Evolutionary conservation across 2,888 invertebrate genomes (phyloP), one percentile per base, ranked within the genome.

Genomic region (Pachycephus smyrnensis): DNA sequence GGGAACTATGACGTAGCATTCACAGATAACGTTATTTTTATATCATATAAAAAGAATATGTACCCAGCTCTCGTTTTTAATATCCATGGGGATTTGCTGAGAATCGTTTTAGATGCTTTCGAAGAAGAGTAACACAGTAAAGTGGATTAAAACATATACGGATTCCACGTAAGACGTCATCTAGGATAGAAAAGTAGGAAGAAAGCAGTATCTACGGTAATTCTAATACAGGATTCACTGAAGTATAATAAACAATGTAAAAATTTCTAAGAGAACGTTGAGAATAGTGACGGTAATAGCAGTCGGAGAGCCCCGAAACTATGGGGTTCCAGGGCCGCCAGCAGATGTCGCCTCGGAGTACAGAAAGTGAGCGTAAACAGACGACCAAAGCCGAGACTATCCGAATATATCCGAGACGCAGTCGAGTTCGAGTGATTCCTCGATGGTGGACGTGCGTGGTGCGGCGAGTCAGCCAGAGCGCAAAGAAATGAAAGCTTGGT

Each of bases 381-480:
- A 33, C 82, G 83, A 81, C 40, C 12, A 4, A 11, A 12, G 40
- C 78, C 88, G 88, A 84, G 40, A 11, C 9, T n/a, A 9, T 2
- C 68, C 87, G 88, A 84, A 80, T 76, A 71, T 71, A 75, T 76
- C 81, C 82, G 84, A 83, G 79, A 71, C 83, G 77, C 84, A 83
- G 84, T 84, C 84, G 81, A 83, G 84, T 79, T 78, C 78, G 86
- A 86, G 84, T 81, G 83, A 84, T 83, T 82, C 81, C 84, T 81
- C 82, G 82, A 81, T 82, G 76, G 82, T 84, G 84, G 82, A 85
- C 84, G 85, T 80, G 81, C 78, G 86, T 81, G 86, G 82, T 84
- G 79, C 80, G 79, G 73, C 78, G 75, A 77, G 82, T 76, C 35
- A 75, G 76, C 76, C 79, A 55, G 75, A 77, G 74, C 69, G 35